Percentiles rank a stretch among this genome's conserved stretches.
Evolutionary conservation across 2,888 invertebrate species (phyloP).

Genomic region (Calliopum simillimum): DNA sequence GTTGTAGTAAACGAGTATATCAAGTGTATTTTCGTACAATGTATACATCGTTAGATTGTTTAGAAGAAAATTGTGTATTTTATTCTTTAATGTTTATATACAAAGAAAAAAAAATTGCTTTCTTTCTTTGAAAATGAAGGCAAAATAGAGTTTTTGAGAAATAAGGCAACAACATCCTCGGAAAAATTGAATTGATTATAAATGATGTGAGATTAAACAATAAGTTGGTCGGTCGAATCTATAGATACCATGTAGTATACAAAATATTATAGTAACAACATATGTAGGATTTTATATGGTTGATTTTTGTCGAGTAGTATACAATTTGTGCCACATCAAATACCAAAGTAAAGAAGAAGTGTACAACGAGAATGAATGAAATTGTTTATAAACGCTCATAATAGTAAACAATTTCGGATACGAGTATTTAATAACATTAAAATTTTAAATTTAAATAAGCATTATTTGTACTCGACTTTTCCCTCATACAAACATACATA

Average conservation of each 20-base stretch:
- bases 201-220: constrained; percentile 51
- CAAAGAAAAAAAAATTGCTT: constrained; percentile 1
- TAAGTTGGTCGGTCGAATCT: constrained; percentile 33
- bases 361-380: constrained; percentile 24
- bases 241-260: too few species aligned
- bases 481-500: constrained; percentile 32
- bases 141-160: background rate
- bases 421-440: constrained; percentile 61
- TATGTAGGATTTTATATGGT: too few species aligned
- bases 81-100: constrained; percentile 60
- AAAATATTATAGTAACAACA: too few species aligned
- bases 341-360: too few species aligned
- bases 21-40: background rate
- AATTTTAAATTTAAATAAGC: constrained; percentile 56
- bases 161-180: background rate
- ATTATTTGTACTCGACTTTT: constrained; percentile 46
- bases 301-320: too few species aligned
- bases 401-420: constrained; percentile 60
- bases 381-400: constrained; percentile 47
- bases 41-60: constrained; percentile 50
- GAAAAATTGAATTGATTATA: constrained; percentile 23
- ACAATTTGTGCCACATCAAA: too few species aligned
- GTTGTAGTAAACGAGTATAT: background rate
- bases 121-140: background rate
- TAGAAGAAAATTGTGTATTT: constrained; percentile 55